A percentile compares a stretch with the other conserved stretches of the same genome.
These are phyloP conservation scores for Microctonus hyperodae DNA, from an alignment of 2,888 invertebrate species.

Conservation along the genomic window DNA sequence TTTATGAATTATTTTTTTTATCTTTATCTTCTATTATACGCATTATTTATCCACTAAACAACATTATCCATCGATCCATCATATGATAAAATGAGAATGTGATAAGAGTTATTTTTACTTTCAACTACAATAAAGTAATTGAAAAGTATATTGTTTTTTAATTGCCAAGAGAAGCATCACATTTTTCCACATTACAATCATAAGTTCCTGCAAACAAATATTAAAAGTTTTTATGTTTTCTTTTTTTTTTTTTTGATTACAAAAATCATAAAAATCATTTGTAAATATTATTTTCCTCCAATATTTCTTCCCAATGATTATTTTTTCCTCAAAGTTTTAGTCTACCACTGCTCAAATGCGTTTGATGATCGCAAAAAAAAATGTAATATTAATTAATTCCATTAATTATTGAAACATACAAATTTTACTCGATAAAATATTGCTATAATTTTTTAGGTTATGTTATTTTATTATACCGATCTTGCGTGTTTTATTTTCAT, in stretches of 20 bases:
- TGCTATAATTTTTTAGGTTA: constrained; percentile 12
- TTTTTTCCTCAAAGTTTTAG: constrained; percentile 27
- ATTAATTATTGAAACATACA: neutral
- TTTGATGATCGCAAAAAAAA: neutral
- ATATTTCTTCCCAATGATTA: neutral
- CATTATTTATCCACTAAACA: constrained; percentile 1
- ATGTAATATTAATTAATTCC: neutral
- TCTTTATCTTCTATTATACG: neutral
- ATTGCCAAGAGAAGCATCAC: neutral
- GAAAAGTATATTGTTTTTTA: neutral
- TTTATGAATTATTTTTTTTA: neutral
- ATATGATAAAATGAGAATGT: neutral
- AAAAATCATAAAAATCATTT: neutral
- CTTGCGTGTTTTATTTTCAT: neutral
- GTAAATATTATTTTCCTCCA: neutral
- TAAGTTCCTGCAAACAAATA: constrained; percentile 5
- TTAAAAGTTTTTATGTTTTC: neutral
- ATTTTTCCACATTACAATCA: neutral
- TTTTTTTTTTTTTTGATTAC: neutral
- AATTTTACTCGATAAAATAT: neutral
- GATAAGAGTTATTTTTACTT: no score
- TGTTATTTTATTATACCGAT: neutral
- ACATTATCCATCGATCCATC: constrained; percentile 11
- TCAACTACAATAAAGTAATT: no score
- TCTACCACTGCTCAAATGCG: constrained; percentile 27